Base-by-base conservation (phyloP, 2,888 invertebrate genomes). In the Abrostola triplasia region DNA sequence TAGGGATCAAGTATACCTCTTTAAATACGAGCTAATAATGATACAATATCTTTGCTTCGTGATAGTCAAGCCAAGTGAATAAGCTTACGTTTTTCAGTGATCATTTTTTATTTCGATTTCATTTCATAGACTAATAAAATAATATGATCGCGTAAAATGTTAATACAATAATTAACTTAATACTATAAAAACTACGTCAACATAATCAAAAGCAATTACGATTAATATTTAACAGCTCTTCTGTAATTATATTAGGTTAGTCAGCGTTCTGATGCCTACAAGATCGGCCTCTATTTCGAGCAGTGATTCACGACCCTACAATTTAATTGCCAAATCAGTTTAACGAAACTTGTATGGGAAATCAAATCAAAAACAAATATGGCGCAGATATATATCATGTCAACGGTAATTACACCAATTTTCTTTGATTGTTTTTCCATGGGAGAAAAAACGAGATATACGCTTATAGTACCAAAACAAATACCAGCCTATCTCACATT, bases 391-490 rank as follows among this genome's bases (percentile, higher is more conserved):
- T 12, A 42, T 42, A 42, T 42, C 12, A 42, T 42, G 42, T 42
- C 42, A 6, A 42, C 42, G 7, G 1, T 42, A 42, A 42, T 42
- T 42, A 42, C 42, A 42, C 6, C 12, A 2, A 12, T 12, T 42
- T 1, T 42, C 24, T 24, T 4, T 24, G 24, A 24, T 24, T 24
- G 24, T 24, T 4, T 24, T 24, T 24, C 24, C 24, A 57, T 70
- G 62, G 40, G 54, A 58, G 54, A 62, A 59, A 70, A 50, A 68
- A 59, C 69, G 44, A 58, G 55, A 73, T 44, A 52, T 42, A 73
- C 64, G 55, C 59, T 59, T 59, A 53, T 73, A 73, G 38, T 68
- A 73, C 61, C 73, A 37, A 59, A 35, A 47, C 52, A 61, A 5
- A 35, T 5, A 13, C 61, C 36, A 47, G 67, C 54, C 47, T 37